Evolutionary conservation across 1,140 invertebrate genomes (phyloP), one percentile per base, ranked within the genome.

Genomic region (Ooceraea biroi): DNA sequence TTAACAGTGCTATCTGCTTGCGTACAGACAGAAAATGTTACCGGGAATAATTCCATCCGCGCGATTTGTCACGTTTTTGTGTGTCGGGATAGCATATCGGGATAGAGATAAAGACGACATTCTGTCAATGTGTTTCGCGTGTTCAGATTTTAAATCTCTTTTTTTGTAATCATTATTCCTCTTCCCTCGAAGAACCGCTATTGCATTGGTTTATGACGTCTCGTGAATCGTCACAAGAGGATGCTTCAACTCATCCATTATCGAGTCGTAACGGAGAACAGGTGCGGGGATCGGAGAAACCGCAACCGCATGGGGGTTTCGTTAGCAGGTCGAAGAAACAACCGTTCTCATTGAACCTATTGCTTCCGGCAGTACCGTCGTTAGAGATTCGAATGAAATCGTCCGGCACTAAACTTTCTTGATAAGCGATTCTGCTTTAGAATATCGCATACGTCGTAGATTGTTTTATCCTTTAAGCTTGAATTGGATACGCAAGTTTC

Each of bases 211-310:
- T 76, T 77, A 65, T 77, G 44, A 74, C 41, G 25, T 30, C 60
- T 66, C 66, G 52, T 66, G 30, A 19, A 52, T 55, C 30, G 61
- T 63, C 48, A 50, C 44, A 12, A 27, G 14, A 50, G 50, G 25
- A 19, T 27, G 48, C 36, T 84, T 82, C 60, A 89, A 89, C 88
- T 88, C 88, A 44, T n/a, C 87, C 82, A 88, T 89, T 89, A 89
- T 73, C 84, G 85, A 85, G 60, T 76, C 73, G 73, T 77, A 80
- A 58, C 27, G 0, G 50, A 46, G 68, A 68, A 65, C 68, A 73
- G 46, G 61, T 58, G 57, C 27, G 68, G 17, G 65, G 71, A 57
- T 44, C 46, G 46, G 61, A 57, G 46, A 65, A 88, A 86, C 69
- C 80, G 61, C 83, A 82, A 88, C 74, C 72, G 55, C 72, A 69